These are phyloP conservation scores for Hylaea fasciaria DNA, from an alignment of 2,888 invertebrate species.

Conservation along the genomic window DNA sequence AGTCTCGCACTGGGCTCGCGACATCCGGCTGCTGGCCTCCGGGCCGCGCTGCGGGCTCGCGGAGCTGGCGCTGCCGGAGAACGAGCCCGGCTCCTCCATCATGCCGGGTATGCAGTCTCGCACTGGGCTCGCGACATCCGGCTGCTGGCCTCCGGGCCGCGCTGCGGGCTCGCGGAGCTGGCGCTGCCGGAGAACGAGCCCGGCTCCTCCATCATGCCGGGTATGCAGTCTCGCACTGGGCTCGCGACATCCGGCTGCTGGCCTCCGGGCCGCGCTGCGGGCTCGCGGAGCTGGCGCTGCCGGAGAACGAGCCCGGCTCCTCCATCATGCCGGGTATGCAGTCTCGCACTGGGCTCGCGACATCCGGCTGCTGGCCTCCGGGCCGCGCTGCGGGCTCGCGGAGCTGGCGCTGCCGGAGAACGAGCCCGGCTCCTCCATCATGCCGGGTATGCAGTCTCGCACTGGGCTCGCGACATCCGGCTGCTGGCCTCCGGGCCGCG, in stretches of 20 bases:
- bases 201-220: constrained; percentile 99
- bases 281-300: constrained; percentile 95
- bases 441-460: constrained; percentile 99
- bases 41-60: constrained; percentile 98
- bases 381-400: constrained; percentile 97
- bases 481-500: constrained; percentile 98
- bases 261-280: constrained; percentile 99
- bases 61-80: constrained; percentile 97
- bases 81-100: constrained; percentile 99
- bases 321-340: constrained; percentile 99
- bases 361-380: constrained; percentile 95
- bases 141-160: constrained; percentile 97
- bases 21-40: constrained; percentile 95
- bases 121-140: no score
- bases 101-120: constrained; percentile 99
- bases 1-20: no score
- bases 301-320: constrained; percentile 99
- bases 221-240: no score
- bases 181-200: constrained; percentile 99
- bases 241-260: constrained; percentile 95
- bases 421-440: constrained; percentile 99
- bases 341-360: no score
- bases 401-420: constrained; percentile 98
- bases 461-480: no score
- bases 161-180: constrained; percentile 97